Conservation (phyloP, 2,113 vertebrate species). For the Ophiodon elongatus region DNA sequence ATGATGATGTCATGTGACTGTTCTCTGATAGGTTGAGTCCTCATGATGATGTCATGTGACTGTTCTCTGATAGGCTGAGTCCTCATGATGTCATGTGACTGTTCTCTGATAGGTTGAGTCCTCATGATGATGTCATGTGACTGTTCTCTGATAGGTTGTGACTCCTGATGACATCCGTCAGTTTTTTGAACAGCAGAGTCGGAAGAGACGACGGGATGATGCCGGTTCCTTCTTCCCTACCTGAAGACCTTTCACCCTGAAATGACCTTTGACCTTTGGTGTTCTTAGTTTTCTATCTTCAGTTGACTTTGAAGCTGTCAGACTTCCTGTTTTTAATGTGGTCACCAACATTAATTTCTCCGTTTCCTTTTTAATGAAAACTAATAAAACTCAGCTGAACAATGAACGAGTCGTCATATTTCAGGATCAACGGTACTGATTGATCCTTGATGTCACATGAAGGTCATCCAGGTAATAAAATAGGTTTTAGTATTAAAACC, state of each 20-base stretch:
- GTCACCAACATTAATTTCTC: neutral
- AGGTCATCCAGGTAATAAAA: too few species aligned
- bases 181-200: conserved; percentile 95
- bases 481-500: too few species aligned
- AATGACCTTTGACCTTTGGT: neutral
- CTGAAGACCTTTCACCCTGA: conserved; percentile 68
- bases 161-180: conserved; percentile 95
- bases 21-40: too few species aligned
- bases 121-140: neutral
- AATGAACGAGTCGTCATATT: neutral
- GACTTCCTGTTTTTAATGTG: neutral
- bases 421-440: neutral
- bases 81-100: neutral
- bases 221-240: conserved; percentile 71
- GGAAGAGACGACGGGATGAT: conserved; percentile 87
- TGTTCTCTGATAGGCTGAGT: too few species aligned
- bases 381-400: conserved; percentile 34
- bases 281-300: neutral
- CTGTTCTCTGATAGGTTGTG: conserved; percentile 82
- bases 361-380: conserved; percentile 37
- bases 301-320: neutral
- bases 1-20: too few species aligned
- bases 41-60: too few species aligned
- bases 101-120: neutral
- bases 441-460: too few species aligned